phyloP scores from a whole-genome alignment of 2,888 invertebrate genomes.

The Oxystoma pomonae region DNA sequence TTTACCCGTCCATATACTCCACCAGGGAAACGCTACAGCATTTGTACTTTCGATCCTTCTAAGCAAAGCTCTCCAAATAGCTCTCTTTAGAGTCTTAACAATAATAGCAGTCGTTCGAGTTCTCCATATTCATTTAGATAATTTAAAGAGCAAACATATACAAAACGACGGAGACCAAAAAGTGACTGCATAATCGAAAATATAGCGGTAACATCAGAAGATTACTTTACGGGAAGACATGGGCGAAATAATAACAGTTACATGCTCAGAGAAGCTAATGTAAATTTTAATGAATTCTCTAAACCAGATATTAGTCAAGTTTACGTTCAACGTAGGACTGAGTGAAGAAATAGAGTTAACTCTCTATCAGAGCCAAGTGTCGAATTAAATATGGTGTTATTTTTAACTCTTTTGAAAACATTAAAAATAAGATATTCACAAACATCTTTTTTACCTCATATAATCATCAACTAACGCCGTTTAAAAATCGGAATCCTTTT shows the following conservation, averaged over 20 bases:
- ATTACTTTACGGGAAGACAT: too few relatives aligned
- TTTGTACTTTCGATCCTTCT: background rate
- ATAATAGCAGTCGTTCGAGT: background rate
- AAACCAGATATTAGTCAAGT: conserved; percentile 45
- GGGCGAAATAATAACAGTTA: conserved; percentile 27
- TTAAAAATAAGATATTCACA: too few relatives aligned
- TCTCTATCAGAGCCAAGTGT: too few relatives aligned
- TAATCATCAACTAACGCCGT: conserved; percentile 28
- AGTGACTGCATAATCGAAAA: conserved; percentile 45
- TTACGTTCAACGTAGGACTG: too few relatives aligned
- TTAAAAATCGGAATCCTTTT: conserved; percentile 36
- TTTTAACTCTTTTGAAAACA: too few relatives aligned
- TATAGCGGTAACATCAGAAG: conserved; percentile 36
- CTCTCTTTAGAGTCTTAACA: background rate
- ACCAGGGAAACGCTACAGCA: conserved; percentile 42
- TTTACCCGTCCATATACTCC: conserved; percentile 39
- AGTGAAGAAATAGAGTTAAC: too few relatives aligned
- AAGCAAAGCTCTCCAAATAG: background rate
- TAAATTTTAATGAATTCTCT: conserved; percentile 43
- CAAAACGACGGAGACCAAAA: conserved; percentile 27
- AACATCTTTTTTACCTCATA: conserved; percentile 30
- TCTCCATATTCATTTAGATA: background rate
- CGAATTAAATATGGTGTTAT: too few relatives aligned
- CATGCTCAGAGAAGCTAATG: conserved; percentile 36
- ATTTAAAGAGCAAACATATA: conserved; percentile 2